These are phyloP conservation scores for Mylabris sibirica DNA, from an alignment of 2,888 invertebrate genomes.

Conservation along the genomic window DNA sequence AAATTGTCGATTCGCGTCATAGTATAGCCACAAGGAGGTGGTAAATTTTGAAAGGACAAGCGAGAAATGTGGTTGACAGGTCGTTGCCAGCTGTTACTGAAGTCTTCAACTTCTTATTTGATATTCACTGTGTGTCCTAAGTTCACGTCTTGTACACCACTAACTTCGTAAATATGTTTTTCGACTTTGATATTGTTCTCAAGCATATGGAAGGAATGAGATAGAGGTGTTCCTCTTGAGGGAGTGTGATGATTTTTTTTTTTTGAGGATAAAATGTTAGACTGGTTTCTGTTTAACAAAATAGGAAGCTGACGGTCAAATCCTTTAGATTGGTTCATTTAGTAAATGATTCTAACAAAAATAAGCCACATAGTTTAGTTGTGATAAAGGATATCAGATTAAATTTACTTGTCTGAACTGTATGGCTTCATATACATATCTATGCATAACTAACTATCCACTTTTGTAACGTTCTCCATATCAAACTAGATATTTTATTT, in stretches of 20 bases:
- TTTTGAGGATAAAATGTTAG: background rate
- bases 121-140: constrained; percentile 57
- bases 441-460: constrained; percentile 16
- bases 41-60: constrained; percentile 48
- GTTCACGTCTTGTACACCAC: constrained; percentile 53
- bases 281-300: constrained; percentile 17
- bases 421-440: constrained; percentile 27
- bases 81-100: constrained; percentile 57
- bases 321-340: constrained; percentile 25
- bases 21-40: constrained; percentile 39
- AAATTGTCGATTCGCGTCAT: constrained; percentile 48
- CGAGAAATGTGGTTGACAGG: constrained; percentile 58
- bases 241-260: constrained; percentile 18
- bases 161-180: constrained; percentile 54
- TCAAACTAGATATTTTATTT: background rate
- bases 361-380: constrained; percentile 26
- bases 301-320: constrained; percentile 23
- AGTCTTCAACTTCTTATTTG: constrained; percentile 59
- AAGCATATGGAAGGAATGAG: constrained; percentile 37
- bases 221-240: constrained; percentile 17
- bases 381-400: constrained; percentile 28
- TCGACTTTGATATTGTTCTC: constrained; percentile 51
- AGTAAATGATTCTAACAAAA: constrained; percentile 32
- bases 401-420: constrained; percentile 26
- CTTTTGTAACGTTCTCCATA: constrained; percentile 17